Base-by-base conservation (phyloP, 2,113 vertebrate genomes). In the Desmodus rotundus region DNA sequence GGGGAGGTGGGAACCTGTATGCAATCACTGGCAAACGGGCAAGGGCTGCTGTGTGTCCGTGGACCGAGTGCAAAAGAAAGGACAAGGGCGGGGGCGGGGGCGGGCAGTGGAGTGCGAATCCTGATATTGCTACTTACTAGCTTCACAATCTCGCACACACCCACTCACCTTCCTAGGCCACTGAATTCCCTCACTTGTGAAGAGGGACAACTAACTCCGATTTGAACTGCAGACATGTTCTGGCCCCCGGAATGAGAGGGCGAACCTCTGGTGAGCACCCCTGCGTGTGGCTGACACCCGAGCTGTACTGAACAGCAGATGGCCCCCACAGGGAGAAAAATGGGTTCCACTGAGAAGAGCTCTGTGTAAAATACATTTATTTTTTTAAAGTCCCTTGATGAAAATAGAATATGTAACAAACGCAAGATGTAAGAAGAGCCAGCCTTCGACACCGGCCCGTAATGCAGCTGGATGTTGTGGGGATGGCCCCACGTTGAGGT, bases 381-480 rank as follows among this genome's bases (percentile, higher is more conserved):
- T 91, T 76, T 76, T 9, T 0, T 9, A 86, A 82, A 61, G 38
- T 65, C n/a, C 45, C 47, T 74, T 43, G 89, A 93, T 91, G 56
- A 89, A 93, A 72, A 68, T 0, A 76, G 76, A 65, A 24, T 4
- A n/a, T 3, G 6, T 31, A 68, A 65, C 3, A 31, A 63, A 82
- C 20, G 47, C 16, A 45, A 16, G 41, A 6, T 0, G 1, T 38
- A 33, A 70, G 38, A 78, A 72, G 20, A 24, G 81, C 43, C 9
- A 43, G 13, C 47, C 43, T 54, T 78, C 3, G 22, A 45, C 67
- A 19, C 31, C 10, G 22, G n/a, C 24, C 36, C n/a, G 0, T 4
- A 3, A 4, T 0, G 3, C 41, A 41, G 56, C 17, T 15, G 2
- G 70, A 22, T 0, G 0, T 9, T 0, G 11, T 0, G 0, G 36